phyloP scores from a whole-genome alignment of 1,140 invertebrate genomes.

The Calliopsis andreniformis region DNA sequence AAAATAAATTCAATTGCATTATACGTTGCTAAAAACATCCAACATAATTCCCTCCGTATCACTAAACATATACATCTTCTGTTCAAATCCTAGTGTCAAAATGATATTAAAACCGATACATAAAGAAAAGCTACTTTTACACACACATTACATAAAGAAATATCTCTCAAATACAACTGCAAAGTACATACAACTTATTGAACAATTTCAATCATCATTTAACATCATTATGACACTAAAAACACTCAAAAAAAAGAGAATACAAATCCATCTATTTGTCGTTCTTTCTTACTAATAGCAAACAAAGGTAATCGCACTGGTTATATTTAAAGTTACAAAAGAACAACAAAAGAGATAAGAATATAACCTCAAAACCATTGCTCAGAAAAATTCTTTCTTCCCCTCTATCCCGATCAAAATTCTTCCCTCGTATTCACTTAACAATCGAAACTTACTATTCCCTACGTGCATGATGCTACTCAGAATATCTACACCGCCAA shows the following conservation, averaged over 20 bases:
- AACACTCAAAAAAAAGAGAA: neutral
- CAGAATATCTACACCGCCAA: neutral
- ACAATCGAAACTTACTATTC: neutral
- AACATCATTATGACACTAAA: neutral
- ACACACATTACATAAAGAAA: neutral
- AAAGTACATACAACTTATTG: too few species aligned
- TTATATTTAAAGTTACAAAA: neutral
- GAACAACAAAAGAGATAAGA: conserved; percentile 4
- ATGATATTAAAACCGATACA: too few species aligned
- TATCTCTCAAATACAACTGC: too few species aligned
- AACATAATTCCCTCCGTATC: too few species aligned
- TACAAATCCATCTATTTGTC: neutral
- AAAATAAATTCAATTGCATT: too few species aligned
- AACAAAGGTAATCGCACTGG: neutral
- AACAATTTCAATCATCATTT: too few species aligned
- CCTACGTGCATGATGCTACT: neutral
- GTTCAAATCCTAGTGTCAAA: too few species aligned
- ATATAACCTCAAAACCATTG: conserved; percentile 22
- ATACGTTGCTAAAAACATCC: too few species aligned
- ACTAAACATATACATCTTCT: too few species aligned
- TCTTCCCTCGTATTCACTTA: conserved; percentile 14
- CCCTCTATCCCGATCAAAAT: neutral
- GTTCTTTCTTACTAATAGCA: neutral
- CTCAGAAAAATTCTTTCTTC: neutral
- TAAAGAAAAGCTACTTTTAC: too few species aligned